Evolutionary conservation across 2,113 vertebrate genomes (phyloP), one percentile per base, ranked within the genome.

Genomic region (Cryptomyrus ogoouensis): DNA sequence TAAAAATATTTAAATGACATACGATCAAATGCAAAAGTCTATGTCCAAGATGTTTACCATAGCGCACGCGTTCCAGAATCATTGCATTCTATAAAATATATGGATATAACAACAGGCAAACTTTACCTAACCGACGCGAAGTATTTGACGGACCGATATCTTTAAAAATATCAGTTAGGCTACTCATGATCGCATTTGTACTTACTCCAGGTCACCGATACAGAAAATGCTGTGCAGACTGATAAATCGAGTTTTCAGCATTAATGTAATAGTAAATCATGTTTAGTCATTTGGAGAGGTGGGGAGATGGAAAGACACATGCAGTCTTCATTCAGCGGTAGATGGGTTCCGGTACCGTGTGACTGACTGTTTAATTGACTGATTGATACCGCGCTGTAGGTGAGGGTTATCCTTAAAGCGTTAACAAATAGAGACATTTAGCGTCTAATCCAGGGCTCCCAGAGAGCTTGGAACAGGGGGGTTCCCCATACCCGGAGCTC

Each of bases 291-390:
- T 90, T 90, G 58, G 58, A 31, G 83, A 52, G 90, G 84, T 19
- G 35, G 3, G 19, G 87, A 83, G 89, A 90, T 90, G 90, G 90
- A 91, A 87, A 89, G 91, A 91, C 88, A 90, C 92, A 89, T 92
- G 87, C 84, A 88, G 77, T 80, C 90, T 88, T 90, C 84, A 91
- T 89, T 89, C 90, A 91, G 91, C 92, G 93, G 89, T 89, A 94
- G 92, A 92, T 93, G 90, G 90, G 91, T 91, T 91, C 92, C 90
- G 91, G 91, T 92, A 91, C 93, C 84, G 93, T 94, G 93, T 95
- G 94, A 94, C 93, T 91, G 94, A 77, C 93, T 95, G 94, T 95
- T 95, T 96, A 96, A 96, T 96, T 96, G 95, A 95, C 95, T 96
- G 96, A 96, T 95, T 94, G 95, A 96, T 96, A 91, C 92, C 92